Evolutionary conservation across 2,113 vertebrate genomes (phyloP).

Genomic region (Pongo pygmaeus): DNA sequence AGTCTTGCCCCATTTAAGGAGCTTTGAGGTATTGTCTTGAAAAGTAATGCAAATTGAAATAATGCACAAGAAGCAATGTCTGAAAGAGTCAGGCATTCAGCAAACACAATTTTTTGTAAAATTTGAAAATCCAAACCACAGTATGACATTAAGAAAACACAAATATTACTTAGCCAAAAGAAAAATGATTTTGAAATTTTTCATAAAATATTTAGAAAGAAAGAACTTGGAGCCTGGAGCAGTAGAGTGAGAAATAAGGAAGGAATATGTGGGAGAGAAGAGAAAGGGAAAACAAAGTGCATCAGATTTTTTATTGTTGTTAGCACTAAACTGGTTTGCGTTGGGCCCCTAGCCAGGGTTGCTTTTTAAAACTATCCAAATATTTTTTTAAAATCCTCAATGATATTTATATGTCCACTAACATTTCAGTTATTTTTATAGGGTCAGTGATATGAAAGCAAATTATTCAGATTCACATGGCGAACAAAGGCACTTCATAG

Average conservation of each 20-base stretch:
- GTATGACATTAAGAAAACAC: not conserved
- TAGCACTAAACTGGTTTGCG: not conserved
- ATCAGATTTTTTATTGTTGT: not conserved
- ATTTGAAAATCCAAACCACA: not conserved
- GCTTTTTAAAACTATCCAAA: slow-evolving; percentile 16
- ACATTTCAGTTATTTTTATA: not conserved
- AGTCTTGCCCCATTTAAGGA: not conserved
- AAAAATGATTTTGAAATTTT: not conserved
- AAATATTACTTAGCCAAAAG: not conserved
- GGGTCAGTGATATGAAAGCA: not conserved
- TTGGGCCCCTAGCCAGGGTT: not conserved
- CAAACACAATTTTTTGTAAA: not conserved
- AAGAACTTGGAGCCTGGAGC: not conserved
- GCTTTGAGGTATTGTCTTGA: not conserved
- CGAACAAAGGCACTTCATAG: not conserved
- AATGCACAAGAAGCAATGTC: not conserved
- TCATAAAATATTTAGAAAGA: not conserved
- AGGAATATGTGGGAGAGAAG: not conserved
- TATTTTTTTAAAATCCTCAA: not conserved
- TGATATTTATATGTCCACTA: not conserved
- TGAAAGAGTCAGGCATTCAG: not conserved
- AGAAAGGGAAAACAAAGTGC: not conserved
- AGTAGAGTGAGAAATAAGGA: not conserved
- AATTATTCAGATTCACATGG: not conserved
- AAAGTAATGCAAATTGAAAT: not conserved